Base-by-base conservation (phyloP, 2,113 vertebrate species). In the Carassius gibelio region DNA sequence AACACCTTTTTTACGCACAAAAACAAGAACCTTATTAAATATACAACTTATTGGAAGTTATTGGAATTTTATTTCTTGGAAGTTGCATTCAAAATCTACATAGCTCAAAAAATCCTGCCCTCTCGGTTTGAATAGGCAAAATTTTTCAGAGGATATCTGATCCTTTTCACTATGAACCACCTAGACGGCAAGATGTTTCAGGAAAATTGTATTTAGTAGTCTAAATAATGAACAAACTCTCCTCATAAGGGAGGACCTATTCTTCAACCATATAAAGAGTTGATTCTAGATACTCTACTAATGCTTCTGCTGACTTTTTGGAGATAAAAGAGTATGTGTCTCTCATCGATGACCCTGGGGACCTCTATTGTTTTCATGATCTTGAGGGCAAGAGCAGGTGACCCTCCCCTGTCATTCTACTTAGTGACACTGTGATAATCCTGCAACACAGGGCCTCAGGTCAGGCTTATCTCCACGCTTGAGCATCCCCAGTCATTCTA, bases 351-450 rank as follows among this genome's bases (percentile, higher is more conserved):
- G 42, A 83, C 30, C 74, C 57, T 14, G n/a, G 55, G 42, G 66
- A 84, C 80, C 66, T 50, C 30, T 55, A 79, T 84, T 87, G 79
- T 87, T 50, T 61, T 68, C 14, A 17, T 62, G 59, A 78, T 74
- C 79, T 75, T 68, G 48, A 83, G 59, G 79, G 59, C 45, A 38
- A 62, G 36, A 59, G 21, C 72, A 68, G 75, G 42, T 75, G 76
- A 82, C 85, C 90, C 57, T 52, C 64, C 75, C 36, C 66, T 11
- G 84, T 75, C 45, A 42, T 66, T 77, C 36, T 71, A 72, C 81
- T 80, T 26, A 17, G 45, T 64, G 66, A 57, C 75, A 86, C 8
- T 55, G 75, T 72, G 69, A 83, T 77, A 84, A 71, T 78, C 55
- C 19, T 19, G 66, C 75, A n/a, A 50, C 76, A 64, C 76, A 57